Evolutionary conservation across 1,140 invertebrate genomes (phyloP), one percentile per base, ranked within the genome.

Genomic region (Diploscapter pachys): DNA sequence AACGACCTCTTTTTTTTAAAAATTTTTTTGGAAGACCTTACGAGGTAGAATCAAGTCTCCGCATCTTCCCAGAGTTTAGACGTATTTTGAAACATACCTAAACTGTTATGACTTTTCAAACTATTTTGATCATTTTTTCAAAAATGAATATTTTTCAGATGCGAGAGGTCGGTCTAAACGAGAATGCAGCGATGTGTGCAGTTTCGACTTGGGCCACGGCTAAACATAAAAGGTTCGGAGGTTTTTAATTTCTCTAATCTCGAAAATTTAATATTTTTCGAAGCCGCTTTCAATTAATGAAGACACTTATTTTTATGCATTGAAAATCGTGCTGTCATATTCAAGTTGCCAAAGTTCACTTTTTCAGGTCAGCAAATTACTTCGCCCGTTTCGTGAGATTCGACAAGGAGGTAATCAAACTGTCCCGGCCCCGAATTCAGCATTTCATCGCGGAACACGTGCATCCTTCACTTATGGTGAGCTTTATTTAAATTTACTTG

Each of bases 401-500:
- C 11, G 73, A 75, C 11, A 75, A 57, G 5, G 53, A 65, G 5
- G 49, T 8, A 13, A 51, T 63, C 31, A 75, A 81, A 11, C 78
- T 79, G 52, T 63, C 71, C 54, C 69, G 81, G 66, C 83, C 83
- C 4, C 78, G 76, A 72, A 49, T 78, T 49, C 72, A 75, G 5
- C 83, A 84, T 76, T 84, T 79, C 66, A 78, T 84, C 61, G 83
- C 83, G 9, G 83, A 84, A 76, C 82, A 86, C 68, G 84, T 79
- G 5, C 84, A 84, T 79, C 83, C 83, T 6, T 80, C 80, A 9
- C 66, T 84, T 9, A 78, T 80, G 72, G 82, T 74, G 56, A 4
- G 48, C 48, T 82, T 52, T n/a, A 63, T 3, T 4, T 2, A 31
- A 50, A 48, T 70, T 53, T 67, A 54, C 5, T 52, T 5, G 5